Percentiles rank a stretch among this genome's conserved stretches.
Evolutionary conservation across 1,140 invertebrate genomes (phyloP).

Genomic region (Triops cancriformis): DNA sequence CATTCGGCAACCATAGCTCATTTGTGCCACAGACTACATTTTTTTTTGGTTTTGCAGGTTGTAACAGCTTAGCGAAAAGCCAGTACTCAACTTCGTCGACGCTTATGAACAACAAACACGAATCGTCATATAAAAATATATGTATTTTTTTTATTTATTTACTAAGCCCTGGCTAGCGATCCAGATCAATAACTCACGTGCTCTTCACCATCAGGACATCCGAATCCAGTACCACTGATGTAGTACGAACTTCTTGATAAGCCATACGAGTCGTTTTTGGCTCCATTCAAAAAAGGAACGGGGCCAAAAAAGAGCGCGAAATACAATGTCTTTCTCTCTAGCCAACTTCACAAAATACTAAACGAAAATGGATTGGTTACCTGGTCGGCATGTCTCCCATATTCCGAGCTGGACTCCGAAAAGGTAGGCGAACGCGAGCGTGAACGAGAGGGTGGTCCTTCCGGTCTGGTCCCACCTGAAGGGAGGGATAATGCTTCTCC

Average conservation of each 20-base stretch:
- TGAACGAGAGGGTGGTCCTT: not conserved
- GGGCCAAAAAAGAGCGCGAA: not conserved
- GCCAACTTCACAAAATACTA: not conserved
- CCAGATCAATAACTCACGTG: not conserved
- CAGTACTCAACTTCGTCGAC: not conserved
- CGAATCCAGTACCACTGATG: too few relatives aligned
- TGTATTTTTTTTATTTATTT: not conserved
- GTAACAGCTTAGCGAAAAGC: not conserved
- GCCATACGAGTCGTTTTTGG: not conserved
- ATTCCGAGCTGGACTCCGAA: slow-evolving; percentile 8
- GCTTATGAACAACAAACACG: not conserved
- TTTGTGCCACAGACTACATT: not conserved
- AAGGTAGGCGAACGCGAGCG: not conserved
- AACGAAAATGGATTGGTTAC: not conserved
- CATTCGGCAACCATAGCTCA: not conserved
- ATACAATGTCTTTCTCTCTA: not conserved
- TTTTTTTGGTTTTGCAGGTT: not conserved
- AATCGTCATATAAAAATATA: not conserved
- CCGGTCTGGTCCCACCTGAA: not conserved
- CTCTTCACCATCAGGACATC: not conserved
- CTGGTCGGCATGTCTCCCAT: not conserved
- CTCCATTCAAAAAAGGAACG: not conserved
- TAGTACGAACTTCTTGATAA: too few relatives aligned
- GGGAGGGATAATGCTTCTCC: slow-evolving; percentile 38
- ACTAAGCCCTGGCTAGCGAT: not conserved